Evolutionary conservation across 2,797 vertebrate species (phyloP).

Genomic region (Liasis olivaceus): DNA sequence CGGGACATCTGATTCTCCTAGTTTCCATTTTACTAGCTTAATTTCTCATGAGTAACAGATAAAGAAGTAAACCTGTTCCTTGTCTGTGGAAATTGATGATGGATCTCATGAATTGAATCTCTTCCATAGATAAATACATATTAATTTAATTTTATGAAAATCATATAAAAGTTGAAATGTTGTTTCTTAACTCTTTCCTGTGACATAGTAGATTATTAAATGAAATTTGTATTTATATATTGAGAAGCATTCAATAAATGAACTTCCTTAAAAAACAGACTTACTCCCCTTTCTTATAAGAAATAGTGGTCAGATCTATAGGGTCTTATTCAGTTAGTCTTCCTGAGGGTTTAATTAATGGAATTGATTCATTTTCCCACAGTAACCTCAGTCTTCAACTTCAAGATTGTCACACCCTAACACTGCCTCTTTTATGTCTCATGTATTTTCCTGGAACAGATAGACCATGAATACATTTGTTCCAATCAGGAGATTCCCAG

Average conservation of each 20-base stretch:
- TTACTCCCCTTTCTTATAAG: background rate
- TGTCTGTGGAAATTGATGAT: background rate
- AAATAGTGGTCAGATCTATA: fast-evolving
- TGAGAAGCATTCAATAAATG: background rate
- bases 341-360: background rate
- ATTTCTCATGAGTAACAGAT: background rate
- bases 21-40: background rate
- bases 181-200: background rate
- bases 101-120: background rate
- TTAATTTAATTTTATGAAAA: background rate
- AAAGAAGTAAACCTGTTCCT: background rate
- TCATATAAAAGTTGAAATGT: background rate
- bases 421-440: background rate
- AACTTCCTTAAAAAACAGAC: background rate
- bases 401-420: background rate
- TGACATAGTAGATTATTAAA: background rate
- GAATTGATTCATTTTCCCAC: background rate
- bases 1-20: fast-evolving
- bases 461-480: background rate
- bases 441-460: background rate
- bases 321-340: background rate
- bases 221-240: background rate
- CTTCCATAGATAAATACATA: background rate
- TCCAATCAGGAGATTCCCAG: background rate
- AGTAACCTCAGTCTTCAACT: background rate